A percentile compares a stretch with the other conserved stretches of the same genome.
phyloP scores from a whole-genome alignment of 1,140 invertebrate genomes.

The Dryas iulia region DNA sequence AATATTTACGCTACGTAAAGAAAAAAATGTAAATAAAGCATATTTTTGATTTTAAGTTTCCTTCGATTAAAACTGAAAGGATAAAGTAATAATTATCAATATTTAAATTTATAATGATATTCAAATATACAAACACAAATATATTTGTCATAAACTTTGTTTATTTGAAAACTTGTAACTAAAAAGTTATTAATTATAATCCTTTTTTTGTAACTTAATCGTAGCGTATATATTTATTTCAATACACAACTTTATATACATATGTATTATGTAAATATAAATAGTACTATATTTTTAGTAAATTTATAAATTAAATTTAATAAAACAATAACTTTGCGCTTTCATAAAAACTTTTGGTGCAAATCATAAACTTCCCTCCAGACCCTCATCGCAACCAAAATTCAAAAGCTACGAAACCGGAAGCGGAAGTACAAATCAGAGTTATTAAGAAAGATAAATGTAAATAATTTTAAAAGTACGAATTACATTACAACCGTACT shows the following conservation, averaged over 20 bases:
- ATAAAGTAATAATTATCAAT: no score
- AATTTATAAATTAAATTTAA: no score
- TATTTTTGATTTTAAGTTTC: no score
- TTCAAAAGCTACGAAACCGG: background rate
- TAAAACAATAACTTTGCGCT: background rate
- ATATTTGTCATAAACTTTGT: no score
- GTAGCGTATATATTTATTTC: background rate
- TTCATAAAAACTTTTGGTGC: background rate
- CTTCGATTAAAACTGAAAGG: no score
- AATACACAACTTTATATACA: no score
- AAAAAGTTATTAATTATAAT: no score
- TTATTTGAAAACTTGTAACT: no score
- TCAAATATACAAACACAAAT: no score
- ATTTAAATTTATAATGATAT: no score
- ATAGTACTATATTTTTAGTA: no score
- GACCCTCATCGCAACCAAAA: background rate
- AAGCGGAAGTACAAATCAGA: background rate
- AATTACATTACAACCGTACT: conserved; percentile 13
- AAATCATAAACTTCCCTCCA: background rate
- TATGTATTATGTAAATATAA: no score
- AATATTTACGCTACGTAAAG: background rate
- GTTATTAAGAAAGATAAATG: background rate
- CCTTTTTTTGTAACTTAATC: background rate
- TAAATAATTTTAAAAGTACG: background rate
- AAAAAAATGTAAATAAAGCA: background rate